Evolutionary conservation across 2,888 invertebrate genomes (phyloP).

Genomic region (Ophion ventricosus): DNA sequence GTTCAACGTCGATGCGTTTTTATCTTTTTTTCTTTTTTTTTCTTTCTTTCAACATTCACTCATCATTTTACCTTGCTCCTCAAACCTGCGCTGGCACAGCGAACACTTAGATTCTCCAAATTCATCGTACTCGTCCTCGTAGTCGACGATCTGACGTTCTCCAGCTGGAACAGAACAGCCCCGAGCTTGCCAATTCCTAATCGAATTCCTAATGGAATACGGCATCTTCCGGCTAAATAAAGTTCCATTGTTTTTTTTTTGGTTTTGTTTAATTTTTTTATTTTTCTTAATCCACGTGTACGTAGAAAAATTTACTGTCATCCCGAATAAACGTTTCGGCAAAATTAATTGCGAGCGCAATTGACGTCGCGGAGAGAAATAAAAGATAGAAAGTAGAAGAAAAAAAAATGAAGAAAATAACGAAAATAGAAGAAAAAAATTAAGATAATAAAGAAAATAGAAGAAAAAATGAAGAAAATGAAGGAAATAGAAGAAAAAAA

Average conservation of each 20-base stretch:
- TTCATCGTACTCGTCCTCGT: conserved; percentile 85
- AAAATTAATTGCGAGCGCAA: background rate
- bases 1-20: conserved; percentile 18
- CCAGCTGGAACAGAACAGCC: conserved; percentile 87
- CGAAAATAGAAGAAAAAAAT: too few relatives aligned
- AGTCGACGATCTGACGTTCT: conserved; percentile 87
- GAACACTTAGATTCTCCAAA: conserved; percentile 87
- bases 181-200: conserved; percentile 83
- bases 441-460: too few relatives aligned
- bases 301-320: background rate
- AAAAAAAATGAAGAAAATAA: background rate
- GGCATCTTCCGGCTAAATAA: conserved; percentile 48
- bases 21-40: too few relatives aligned
- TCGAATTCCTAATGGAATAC: conserved; percentile 61
- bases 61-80: conserved; percentile 88
- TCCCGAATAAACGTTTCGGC: background rate
- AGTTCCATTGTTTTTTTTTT: conserved; percentile 39
- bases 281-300: conserved; percentile 6
- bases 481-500: too few relatives aligned
- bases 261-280: background rate
- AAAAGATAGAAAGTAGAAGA: background rate
- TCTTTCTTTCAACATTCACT: conserved; percentile 6
- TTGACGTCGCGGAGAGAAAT: too few relatives aligned
- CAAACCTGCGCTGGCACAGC: conserved; percentile 91
- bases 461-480: too few relatives aligned